phyloP scores from a whole-genome alignment of 2,888 invertebrate species.

The Lasioglossum malachurum region DNA sequence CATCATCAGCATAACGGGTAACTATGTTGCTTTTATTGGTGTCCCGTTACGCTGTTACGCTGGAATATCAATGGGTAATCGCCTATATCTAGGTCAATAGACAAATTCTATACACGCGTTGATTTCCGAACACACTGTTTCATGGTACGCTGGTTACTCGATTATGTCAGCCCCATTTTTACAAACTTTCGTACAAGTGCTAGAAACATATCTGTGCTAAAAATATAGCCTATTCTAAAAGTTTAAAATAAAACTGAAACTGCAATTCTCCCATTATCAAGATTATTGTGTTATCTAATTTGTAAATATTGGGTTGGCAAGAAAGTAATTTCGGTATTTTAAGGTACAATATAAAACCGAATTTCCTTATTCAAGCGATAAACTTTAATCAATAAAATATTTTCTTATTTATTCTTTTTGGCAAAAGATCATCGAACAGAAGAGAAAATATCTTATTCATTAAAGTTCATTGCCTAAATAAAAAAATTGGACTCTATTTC shows the following conservation, averaged over 20 bases:
- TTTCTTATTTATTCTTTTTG: too few relatives aligned
- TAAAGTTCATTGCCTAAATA: too few relatives aligned
- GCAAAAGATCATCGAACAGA: too few relatives aligned
- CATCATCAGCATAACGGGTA: slow-evolving; percentile 93
- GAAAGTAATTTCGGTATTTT: too few relatives aligned
- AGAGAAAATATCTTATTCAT: too few relatives aligned
- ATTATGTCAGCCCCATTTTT: background rate
- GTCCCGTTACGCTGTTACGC: slow-evolving; percentile 37
- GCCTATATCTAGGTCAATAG: slow-evolving; percentile 35
- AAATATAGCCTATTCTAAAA: background rate
- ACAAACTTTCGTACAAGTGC: background rate
- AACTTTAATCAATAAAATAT: too few relatives aligned
- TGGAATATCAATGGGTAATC: slow-evolving; percentile 44
- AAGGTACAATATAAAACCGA: too few relatives aligned
- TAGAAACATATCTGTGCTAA: background rate
- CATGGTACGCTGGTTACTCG: background rate
- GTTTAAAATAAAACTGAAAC: background rate
- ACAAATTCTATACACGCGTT: background rate
- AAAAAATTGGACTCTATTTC: too few relatives aligned
- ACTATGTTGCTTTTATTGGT: slow-evolving; percentile 54
- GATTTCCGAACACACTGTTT: background rate
- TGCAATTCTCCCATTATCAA: background rate
- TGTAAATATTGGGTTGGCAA: background rate
- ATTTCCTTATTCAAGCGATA: too few relatives aligned
- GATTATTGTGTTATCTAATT: background rate